These are phyloP conservation scores for Pseudochaenichthys georgianus DNA, from an alignment of 2,797 vertebrate genomes.

Conservation along the genomic window DNA sequence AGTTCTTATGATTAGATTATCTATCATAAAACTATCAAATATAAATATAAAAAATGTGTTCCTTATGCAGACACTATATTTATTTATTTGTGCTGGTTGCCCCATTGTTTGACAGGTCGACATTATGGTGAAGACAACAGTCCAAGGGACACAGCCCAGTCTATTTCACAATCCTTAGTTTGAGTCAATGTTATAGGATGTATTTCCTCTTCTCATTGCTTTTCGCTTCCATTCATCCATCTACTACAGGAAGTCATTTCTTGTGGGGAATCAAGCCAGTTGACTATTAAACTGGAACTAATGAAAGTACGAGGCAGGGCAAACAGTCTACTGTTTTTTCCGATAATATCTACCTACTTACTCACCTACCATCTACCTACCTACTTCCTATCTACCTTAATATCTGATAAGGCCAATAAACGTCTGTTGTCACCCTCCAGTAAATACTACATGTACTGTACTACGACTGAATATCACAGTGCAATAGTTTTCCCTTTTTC, in stretches of 20 bases:
- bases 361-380: not conserved
- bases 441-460: not conserved
- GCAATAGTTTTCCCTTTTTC: conserved; percentile 1
- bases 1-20: not conserved
- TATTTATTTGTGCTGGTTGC: not conserved
- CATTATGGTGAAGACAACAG: not conserved
- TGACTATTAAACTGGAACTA: conserved; percentile 43
- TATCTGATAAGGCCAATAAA: not conserved
- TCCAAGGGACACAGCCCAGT: conserved; percentile 17
- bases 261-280: conserved; percentile 41
- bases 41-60: not conserved
- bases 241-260: conserved; percentile 35
- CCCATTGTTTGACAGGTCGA: conserved; percentile 17
- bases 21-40: not conserved
- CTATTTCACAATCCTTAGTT: conserved; percentile 14
- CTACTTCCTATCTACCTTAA: not conserved
- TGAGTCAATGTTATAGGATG: conserved; percentile 26
- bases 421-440: not conserved
- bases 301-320: conserved; percentile 32
- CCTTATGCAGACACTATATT: not conserved
- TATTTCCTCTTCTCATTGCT: conserved; percentile 19
- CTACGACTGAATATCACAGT: conserved; percentile 6
- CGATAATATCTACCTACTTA: conserved; percentile 2
- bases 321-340: conserved; percentile 14
- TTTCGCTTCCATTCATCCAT: conserved; percentile 41